Conservation (phyloP, 2,797 vertebrate species). For the Arrhamphus sclerolepis region DNA sequence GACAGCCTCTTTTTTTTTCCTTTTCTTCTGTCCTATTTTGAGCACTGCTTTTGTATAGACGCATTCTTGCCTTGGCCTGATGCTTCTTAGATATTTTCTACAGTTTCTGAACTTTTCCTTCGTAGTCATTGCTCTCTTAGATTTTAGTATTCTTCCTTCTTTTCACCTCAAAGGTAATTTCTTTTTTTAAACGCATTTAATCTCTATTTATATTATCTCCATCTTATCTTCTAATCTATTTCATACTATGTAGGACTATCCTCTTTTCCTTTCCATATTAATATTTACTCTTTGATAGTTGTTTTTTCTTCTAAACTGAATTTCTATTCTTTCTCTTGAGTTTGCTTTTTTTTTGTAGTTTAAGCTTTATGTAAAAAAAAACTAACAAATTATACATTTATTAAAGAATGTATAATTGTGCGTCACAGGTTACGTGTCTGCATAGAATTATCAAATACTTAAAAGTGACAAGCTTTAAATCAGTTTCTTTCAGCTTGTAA, state of each 20-base stretch:
- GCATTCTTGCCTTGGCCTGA: background rate
- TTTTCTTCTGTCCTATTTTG: background rate
- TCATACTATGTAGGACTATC: background rate
- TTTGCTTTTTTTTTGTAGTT: background rate
- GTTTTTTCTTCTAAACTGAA: background rate
- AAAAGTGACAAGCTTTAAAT: too few relatives aligned
- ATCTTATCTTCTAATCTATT: background rate
- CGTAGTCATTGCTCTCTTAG: too few relatives aligned
- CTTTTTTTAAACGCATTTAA: too few relatives aligned
- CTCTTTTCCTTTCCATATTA: too few relatives aligned
- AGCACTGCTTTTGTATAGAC: background rate
- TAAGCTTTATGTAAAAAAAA: too few relatives aligned
- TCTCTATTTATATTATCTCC: too few relatives aligned
- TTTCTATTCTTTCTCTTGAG: background rate
- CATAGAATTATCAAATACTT: background rate
- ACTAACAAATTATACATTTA: background rate
- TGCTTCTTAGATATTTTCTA: background rate
- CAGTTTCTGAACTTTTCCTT: background rate
- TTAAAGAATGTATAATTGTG: background rate
- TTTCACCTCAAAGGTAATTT: too few relatives aligned
- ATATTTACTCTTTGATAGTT: too few relatives aligned
- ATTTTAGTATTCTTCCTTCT: too few relatives aligned
- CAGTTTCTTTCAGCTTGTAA: too few relatives aligned
- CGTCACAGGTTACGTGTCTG: background rate
- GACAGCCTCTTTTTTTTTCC: background rate